Percentiles rank a stretch among this genome's conserved stretches.
phyloP scores from a whole-genome alignment of 1,140 invertebrate genomes.

The Zaprionus capensis region DNA sequence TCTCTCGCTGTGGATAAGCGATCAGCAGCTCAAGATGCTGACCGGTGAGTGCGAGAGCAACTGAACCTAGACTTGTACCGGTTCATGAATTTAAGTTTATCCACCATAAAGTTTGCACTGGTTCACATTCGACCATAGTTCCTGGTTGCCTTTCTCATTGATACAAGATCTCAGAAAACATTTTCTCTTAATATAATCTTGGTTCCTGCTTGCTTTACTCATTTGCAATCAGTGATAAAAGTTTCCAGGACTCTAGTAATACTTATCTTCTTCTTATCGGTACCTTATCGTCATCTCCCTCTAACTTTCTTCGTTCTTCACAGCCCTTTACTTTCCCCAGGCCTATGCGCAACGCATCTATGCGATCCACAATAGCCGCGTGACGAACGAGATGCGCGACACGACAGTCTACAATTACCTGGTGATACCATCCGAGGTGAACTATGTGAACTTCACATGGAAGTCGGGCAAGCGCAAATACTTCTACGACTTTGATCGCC shows the following conservation, averaged over 20 bases:
- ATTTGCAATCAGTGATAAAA: too few relatives aligned
- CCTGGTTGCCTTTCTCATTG: too few relatives aligned
- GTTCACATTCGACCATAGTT: too few relatives aligned
- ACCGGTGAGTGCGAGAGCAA: slow-evolving; percentile 87
- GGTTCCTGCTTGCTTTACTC: too few relatives aligned
- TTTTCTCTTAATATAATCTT: too few relatives aligned
- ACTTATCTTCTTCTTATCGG: too few relatives aligned
- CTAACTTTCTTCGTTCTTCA: background rate
- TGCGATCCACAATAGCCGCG: slow-evolving; percentile 93
- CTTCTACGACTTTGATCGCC: slow-evolving; percentile 93
- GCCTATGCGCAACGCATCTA: slow-evolving; percentile 91
- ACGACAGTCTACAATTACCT: slow-evolving; percentile 95
- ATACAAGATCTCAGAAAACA: too few relatives aligned
- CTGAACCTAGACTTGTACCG: too few relatives aligned
- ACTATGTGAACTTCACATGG: slow-evolving; percentile 96
- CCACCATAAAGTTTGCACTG: too few relatives aligned
- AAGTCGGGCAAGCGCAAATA: slow-evolving; percentile 93
- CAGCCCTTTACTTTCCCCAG: slow-evolving; percentile 77
- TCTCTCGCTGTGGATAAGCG: slow-evolving; percentile 94
- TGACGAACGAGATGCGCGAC: slow-evolving; percentile 93
- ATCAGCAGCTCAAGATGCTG: slow-evolving; percentile 94
- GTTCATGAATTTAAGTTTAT: background rate
- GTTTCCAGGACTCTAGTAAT: too few relatives aligned
- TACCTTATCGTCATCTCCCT: background rate
- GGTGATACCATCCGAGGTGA: slow-evolving; percentile 95